Evolutionary conservation across 2,888 invertebrate species (phyloP).

Genomic region (Stenichneumon culpator): DNA sequence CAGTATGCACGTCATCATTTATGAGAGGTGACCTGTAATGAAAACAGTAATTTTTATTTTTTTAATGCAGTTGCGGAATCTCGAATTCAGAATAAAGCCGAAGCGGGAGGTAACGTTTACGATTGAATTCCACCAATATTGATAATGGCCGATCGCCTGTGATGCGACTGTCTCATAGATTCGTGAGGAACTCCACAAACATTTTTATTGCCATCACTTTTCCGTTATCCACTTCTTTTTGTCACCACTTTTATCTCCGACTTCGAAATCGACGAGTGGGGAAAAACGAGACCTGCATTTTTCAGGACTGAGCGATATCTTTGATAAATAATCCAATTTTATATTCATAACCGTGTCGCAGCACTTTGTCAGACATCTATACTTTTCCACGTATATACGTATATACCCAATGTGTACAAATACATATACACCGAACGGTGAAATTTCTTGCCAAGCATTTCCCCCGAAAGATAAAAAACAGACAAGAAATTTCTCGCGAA

Average conservation of each 20-base stretch:
- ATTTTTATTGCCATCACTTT: constrained; percentile 17
- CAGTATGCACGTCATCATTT: too few relatives aligned
- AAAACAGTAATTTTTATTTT: background rate
- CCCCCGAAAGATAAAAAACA: background rate
- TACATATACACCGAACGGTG: background rate
- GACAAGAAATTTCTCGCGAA: background rate
- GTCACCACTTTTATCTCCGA: constrained; percentile 25
- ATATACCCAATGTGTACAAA: background rate
- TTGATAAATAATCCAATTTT: constrained; percentile 59
- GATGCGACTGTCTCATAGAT: background rate
- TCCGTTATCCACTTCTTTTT: constrained; percentile 16
- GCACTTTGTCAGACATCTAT: constrained; percentile 43
- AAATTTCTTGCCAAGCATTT: constrained; percentile 1
- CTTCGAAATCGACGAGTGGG: constrained; percentile 8
- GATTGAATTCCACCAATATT: background rate
- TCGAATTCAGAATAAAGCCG: background rate
- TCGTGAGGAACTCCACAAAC: background rate
- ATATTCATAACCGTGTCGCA: constrained; percentile 45
- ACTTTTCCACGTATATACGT: background rate
- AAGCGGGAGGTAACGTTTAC: background rate
- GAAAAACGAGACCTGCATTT: constrained; percentile 35
- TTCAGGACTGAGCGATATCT: constrained; percentile 28
- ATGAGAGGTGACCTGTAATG: background rate
- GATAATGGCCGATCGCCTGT: background rate
- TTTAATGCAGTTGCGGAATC: background rate